Conservation (phyloP, 2,888 invertebrate species). For the Agrenia bidenticulata region DNA sequence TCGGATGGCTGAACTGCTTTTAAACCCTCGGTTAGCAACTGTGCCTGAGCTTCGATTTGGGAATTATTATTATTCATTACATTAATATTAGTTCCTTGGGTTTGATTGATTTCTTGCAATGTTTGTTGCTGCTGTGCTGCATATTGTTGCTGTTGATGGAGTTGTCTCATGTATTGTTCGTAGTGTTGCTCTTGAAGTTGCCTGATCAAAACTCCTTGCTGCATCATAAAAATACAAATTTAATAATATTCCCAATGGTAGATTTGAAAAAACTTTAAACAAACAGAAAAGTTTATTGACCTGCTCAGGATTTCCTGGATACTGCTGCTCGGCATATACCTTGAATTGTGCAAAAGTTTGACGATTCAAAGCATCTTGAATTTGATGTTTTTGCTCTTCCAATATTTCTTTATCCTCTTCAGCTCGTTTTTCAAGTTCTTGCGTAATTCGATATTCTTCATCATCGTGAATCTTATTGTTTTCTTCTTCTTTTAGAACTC, state of each 20-base stretch:
- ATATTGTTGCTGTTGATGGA: conserved; percentile 64
- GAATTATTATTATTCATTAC: neutral
- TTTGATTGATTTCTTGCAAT: conserved; percentile 54
- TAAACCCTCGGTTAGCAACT: conserved; percentile 28
- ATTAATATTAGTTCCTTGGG: conserved; percentile 51
- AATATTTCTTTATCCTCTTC: conserved; percentile 66
- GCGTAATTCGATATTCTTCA: conserved; percentile 63
- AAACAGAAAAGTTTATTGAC: conserved; percentile 54
- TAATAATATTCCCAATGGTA: neutral
- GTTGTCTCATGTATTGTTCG: conserved; percentile 96
- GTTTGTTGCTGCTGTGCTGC: conserved; percentile 35
- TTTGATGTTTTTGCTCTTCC: conserved; percentile 59
- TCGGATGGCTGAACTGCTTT: conserved; percentile 6
- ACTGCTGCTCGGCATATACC: conserved; percentile 91
- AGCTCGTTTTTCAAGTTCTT: conserved; percentile 66
- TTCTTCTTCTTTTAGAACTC: conserved; percentile 57
- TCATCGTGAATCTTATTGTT: conserved; percentile 46
- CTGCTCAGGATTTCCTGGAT: conserved; percentile 64
- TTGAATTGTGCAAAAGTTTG: conserved; percentile 88
- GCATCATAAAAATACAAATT: neutral
- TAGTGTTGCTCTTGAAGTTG: conserved; percentile 99
- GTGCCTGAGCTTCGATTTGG: conserved; percentile 54
- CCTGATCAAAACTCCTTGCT: conserved; percentile 89
- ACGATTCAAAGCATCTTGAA: conserved; percentile 94
- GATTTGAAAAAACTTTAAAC: neutral